A percentile compares a stretch with the other conserved stretches of the same genome.
These are phyloP conservation scores for Leptarthrus brevirostris DNA, from an alignment of 2,888 invertebrate species.

Conservation along the genomic window DNA sequence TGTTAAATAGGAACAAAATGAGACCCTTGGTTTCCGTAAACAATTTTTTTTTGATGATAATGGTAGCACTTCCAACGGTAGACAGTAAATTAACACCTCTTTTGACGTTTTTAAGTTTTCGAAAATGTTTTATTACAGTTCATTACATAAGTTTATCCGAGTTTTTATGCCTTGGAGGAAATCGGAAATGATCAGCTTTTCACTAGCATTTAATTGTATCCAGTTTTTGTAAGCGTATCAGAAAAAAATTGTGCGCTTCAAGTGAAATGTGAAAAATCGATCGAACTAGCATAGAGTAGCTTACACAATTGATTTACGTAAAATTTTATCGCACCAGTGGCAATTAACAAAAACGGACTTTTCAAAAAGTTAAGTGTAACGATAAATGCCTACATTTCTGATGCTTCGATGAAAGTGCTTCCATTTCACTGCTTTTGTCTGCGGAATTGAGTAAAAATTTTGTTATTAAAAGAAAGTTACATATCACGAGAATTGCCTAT, in stretches of 20 bases:
- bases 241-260: neutral
- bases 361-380: conserved; percentile 15
- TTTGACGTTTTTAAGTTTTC: neutral
- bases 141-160: neutral
- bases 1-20: too few relatives aligned
- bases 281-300: conserved; percentile 2
- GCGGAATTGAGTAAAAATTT: too few relatives aligned
- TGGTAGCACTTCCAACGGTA: neutral
- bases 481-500: too few relatives aligned
- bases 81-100: conserved; percentile 1
- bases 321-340: neutral
- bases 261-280: conserved; percentile 11
- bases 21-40: too few relatives aligned
- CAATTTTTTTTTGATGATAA: neutral
- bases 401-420: neutral
- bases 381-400: neutral
- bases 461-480: too few relatives aligned
- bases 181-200: too few relatives aligned
- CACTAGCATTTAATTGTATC: too few relatives aligned
- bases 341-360: neutral
- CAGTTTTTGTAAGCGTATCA: too few relatives aligned
- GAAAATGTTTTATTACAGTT: too few relatives aligned
- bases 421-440: too few relatives aligned
- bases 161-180: too few relatives aligned
- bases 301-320: conserved; percentile 34